phyloP scores from a whole-genome alignment of 2,888 invertebrate species.

The Lasioglossum lativentre region DNA sequence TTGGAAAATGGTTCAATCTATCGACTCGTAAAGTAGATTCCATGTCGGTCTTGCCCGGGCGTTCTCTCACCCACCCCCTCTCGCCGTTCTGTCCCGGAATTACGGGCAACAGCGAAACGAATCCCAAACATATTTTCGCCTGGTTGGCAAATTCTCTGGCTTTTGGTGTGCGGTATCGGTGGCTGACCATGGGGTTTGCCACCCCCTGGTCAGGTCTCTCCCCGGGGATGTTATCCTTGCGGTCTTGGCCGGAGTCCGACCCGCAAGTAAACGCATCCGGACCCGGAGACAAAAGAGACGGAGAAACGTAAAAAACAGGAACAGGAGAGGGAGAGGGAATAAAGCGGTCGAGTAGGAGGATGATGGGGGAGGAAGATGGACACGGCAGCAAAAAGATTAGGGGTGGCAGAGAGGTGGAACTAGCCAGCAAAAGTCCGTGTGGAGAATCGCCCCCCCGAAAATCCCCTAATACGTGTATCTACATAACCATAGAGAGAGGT shows the following conservation, averaged over 20 bases:
- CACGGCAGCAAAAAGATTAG: conserved; percentile 33
- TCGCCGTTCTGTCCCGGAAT: conserved; percentile 25
- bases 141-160: conserved; percentile 81
- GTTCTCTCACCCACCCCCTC: conserved; percentile 32
- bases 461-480: conserved; percentile 71
- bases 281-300: conserved; percentile 16
- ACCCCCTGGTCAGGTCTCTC: conserved; percentile 63
- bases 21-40: conserved; percentile 79
- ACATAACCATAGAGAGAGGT: conserved; percentile 64
- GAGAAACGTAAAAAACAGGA: conserved; percentile 14
- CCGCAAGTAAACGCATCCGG: conserved; percentile 60
- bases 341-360: background rate
- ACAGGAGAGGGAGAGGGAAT: background rate
- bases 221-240: conserved; percentile 72
- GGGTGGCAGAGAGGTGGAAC: conserved; percentile 16
- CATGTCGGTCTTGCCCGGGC: conserved; percentile 68
- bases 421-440: conserved; percentile 51
- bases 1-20: conserved; percentile 67
- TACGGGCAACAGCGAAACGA: conserved; percentile 40
- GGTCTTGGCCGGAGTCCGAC: conserved; percentile 63
- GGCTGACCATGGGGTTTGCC: conserved; percentile 71
- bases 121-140: conserved; percentile 83
- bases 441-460: conserved; percentile 62
- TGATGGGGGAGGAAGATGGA: conserved; percentile 22
- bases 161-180: conserved; percentile 70